Evolutionary conservation across 2,113 vertebrate species (phyloP).

Genomic region (Protomyctophum bolini): DNA sequence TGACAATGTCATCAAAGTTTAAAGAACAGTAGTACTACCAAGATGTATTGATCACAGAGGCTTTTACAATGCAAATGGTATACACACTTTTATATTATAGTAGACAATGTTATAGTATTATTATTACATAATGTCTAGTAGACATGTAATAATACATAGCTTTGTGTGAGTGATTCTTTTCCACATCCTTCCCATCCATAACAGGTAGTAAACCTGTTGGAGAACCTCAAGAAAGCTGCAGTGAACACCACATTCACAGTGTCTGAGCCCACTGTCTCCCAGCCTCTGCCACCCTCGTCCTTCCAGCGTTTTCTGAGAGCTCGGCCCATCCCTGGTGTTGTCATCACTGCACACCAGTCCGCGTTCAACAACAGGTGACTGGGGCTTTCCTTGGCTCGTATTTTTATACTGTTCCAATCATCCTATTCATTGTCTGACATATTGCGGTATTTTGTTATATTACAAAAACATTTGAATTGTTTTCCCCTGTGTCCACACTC

Average conservation of each 20-base stretch:
- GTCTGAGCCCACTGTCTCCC: slow-evolving; percentile 57
- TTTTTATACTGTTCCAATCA: no score
- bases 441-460: neutral
- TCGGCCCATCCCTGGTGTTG: slow-evolving; percentile 83
- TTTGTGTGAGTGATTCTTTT: no score
- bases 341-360: slow-evolving; percentile 83
- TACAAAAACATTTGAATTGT: neutral
- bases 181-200: neutral
- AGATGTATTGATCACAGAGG: no score
- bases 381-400: neutral
- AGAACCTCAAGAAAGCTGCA: slow-evolving; percentile 57
- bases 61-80: no score
- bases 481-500: slow-evolving; percentile 56
- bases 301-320: slow-evolving; percentile 91
- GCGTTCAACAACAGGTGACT: slow-evolving; percentile 83
- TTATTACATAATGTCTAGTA: no score
- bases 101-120: no score
- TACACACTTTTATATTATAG: no score
- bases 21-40: no score
- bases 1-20: no score
- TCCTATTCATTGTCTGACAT: neutral
- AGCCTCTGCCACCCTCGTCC: slow-evolving; percentile 90
- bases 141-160: no score
- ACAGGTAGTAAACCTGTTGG: slow-evolving; percentile 80
- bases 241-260: slow-evolving; percentile 56